A percentile compares a stretch with the other conserved stretches of the same genome.
These are phyloP conservation scores for Campoletis raptor DNA, from an alignment of 2,888 invertebrate genomes.

Conservation along the genomic window DNA sequence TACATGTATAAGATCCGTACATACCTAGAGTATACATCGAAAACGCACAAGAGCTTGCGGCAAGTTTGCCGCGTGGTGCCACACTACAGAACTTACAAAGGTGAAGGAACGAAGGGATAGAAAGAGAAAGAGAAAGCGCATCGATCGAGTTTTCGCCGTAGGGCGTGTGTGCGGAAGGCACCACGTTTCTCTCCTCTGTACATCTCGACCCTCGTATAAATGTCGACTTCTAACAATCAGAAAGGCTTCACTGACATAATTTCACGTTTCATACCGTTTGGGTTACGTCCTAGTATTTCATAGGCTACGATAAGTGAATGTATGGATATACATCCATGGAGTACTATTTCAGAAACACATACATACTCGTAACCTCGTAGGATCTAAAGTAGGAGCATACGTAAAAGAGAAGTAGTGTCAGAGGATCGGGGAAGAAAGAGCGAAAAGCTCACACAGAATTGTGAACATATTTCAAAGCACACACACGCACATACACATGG, in stretches of 20 bases:
- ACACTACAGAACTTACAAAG: constrained; percentile 29
- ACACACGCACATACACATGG: neutral
- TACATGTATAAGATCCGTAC: constrained; percentile 11
- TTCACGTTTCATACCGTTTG: neutral
- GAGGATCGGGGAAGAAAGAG: constrained; percentile 8
- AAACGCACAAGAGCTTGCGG: constrained; percentile 49
- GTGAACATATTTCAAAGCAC: constrained; percentile 55
- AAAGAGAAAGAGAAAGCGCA: constrained; percentile 37
- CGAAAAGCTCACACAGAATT: constrained; percentile 20
- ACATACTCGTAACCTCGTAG: constrained; percentile 38
- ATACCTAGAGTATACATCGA: constrained; percentile 4
- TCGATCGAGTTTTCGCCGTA: constrained; percentile 62
- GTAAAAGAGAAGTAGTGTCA: constrained; percentile 24
- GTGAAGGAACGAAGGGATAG: constrained; percentile 34
- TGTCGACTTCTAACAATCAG: neutral
- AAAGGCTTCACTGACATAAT: constrained; percentile 1
- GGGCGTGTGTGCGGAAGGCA: constrained; percentile 41
- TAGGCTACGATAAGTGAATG: neutral
- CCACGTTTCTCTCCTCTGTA: constrained; percentile 34
- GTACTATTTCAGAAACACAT: neutral
- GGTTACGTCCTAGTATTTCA: neutral
- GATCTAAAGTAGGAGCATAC: constrained; percentile 40
- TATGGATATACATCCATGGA: neutral
- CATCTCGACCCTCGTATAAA: constrained; percentile 16
- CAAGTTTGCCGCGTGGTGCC: constrained; percentile 56